Conservation (phyloP, 1,140 invertebrate species). For the honey bee (Apis mellifera) region Amel_HAv3.1 CM009935.2:9454001-9454500, state of each 20-base stretch:
- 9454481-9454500: slow-evolving; percentile 81
- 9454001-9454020: slow-evolving; percentile 84
- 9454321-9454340: not conserved
- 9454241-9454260: too few relatives aligned
- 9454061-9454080: slow-evolving; percentile 85
- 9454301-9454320: not conserved
- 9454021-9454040: slow-evolving; percentile 80
- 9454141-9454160: slow-evolving; percentile 83
- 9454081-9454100: slow-evolving; percentile 79
- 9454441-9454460: slow-evolving; percentile 37
- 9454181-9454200: slow-evolving; percentile 79
- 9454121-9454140: slow-evolving; percentile 86
- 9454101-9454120: slow-evolving; percentile 84
- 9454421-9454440: not conserved
- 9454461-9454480: slow-evolving; percentile 81
- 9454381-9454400: not conserved
- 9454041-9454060: slow-evolving; percentile 82
- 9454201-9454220: not conserved
- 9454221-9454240: not conserved
- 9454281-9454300: not conserved
- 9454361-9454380: not conserved
- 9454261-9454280: too few relatives aligned
- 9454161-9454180: slow-evolving; percentile 84
- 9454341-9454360: too few relatives aligned
- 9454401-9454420: not conserved